Conservation (phyloP, 2,797 vertebrate species). For the Phalloptychus januarius region DNA sequence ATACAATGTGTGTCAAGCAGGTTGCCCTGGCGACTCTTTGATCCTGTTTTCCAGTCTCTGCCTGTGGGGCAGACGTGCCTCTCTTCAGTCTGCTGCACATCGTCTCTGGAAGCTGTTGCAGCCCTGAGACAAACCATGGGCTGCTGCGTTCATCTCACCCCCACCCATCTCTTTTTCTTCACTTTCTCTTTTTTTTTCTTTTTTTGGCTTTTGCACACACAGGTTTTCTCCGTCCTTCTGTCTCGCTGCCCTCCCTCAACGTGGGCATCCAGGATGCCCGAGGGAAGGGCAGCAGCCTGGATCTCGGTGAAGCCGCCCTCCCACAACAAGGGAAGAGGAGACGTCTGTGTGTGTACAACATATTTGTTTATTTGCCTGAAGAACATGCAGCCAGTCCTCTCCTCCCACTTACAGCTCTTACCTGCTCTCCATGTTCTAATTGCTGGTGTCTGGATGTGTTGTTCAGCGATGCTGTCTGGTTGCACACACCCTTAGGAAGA, state of each 20-base stretch:
- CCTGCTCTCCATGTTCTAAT: conserved; percentile 44
- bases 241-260: conserved; percentile 72
- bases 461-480: background rate
- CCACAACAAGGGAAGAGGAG: conserved; percentile 17
- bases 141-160: conserved; percentile 58
- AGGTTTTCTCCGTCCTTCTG: conserved; percentile 49
- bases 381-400: conserved; percentile 32
- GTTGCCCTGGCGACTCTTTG: conserved; percentile 84
- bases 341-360: conserved; percentile 34
- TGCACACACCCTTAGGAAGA: conserved; percentile 3
- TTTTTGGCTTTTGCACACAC: conserved; percentile 6
- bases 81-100: conserved; percentile 83
- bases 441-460: conserved; percentile 24
- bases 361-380: conserved; percentile 30
- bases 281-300: conserved; percentile 59
- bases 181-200: conserved; percentile 41
- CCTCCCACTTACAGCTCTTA: conserved; percentile 42
- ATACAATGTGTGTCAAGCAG: conserved; percentile 84
- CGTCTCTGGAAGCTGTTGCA: conserved; percentile 68
- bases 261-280: conserved; percentile 58
- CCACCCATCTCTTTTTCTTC: conserved; percentile 52
- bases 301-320: conserved; percentile 60
- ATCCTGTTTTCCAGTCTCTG: conserved; percentile 82
- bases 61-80: conserved; percentile 80
- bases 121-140: conserved; percentile 69